Percentiles rank a stretch among this genome's conserved stretches.
phyloP scores from a whole-genome alignment of 2,797 vertebrate species.

The Decapterus maruadsi region DNA sequence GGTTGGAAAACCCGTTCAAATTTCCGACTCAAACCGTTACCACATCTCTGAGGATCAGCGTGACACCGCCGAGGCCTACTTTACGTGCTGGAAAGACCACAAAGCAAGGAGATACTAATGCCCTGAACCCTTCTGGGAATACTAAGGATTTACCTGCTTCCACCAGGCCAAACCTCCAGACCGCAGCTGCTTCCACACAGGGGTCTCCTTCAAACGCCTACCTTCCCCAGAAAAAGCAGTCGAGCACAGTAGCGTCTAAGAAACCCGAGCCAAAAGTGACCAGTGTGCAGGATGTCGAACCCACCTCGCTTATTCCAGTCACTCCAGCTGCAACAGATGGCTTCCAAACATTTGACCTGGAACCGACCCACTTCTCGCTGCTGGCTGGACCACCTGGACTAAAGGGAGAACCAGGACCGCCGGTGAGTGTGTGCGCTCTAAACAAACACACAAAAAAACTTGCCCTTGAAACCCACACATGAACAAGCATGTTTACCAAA shows the following conservation, averaged over 20 bases:
- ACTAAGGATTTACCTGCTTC: slow-evolving; percentile 57
- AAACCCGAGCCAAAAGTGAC: slow-evolving; percentile 74
- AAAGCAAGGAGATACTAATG: slow-evolving; percentile 33
- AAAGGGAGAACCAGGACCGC: slow-evolving; percentile 93
- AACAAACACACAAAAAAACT: slow-evolving; percentile 24
- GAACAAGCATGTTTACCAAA: background rate
- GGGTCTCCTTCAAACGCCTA: slow-evolving; percentile 40
- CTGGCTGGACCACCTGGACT: slow-evolving; percentile 88
- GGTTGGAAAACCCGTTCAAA: slow-evolving; percentile 66
- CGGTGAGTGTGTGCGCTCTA: slow-evolving; percentile 84
- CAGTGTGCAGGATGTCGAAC: slow-evolving; percentile 70
- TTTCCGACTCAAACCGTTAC: slow-evolving; percentile 68
- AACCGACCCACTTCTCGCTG: slow-evolving; percentile 89
- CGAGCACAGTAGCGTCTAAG: slow-evolving; percentile 58
- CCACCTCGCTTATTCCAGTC: slow-evolving; percentile 73
- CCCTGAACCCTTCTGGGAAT: slow-evolving; percentile 44
- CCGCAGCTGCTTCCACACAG: slow-evolving; percentile 38
- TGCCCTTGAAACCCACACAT: slow-evolving; percentile 3
- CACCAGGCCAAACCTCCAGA: slow-evolving; percentile 45
- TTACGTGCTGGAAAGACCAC: slow-evolving; percentile 36
- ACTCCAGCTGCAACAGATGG: slow-evolving; percentile 87
- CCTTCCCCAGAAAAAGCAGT: slow-evolving; percentile 60
- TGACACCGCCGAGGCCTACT: slow-evolving; percentile 45
- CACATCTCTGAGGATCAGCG: slow-evolving; percentile 58
- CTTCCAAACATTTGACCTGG: slow-evolving; percentile 89